Evolutionary conservation across 2,113 vertebrate genomes (phyloP).

Genomic region (Petroica traversi): DNA sequence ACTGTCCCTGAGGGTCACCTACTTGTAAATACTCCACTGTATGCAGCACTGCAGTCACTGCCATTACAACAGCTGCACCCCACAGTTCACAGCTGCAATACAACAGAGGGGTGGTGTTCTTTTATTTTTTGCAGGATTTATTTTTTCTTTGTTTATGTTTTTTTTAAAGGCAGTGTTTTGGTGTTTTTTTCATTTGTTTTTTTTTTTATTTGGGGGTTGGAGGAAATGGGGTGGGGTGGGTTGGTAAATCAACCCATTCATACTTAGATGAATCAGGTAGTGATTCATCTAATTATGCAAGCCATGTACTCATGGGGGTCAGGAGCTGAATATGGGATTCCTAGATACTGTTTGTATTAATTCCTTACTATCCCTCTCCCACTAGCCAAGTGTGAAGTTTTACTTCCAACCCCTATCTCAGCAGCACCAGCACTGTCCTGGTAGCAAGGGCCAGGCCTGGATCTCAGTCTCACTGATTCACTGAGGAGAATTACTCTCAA

Average conservation of each 20-base stretch:
- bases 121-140: too few species aligned
- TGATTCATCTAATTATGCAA: background rate
- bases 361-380: background rate
- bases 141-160: background rate
- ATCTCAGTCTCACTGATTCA: background rate
- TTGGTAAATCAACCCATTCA: background rate
- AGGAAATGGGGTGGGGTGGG: accelerated
- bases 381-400: background rate
- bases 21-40: background rate
- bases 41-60: background rate
- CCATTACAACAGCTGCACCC: background rate
- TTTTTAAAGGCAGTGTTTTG: background rate
- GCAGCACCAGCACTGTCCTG: background rate
- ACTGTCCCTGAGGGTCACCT: background rate
- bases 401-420: background rate
- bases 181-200: accelerated
- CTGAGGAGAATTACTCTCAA: background rate
- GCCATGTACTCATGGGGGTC: accelerated
- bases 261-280: background rate
- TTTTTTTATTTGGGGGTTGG: background rate
- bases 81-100: background rate
- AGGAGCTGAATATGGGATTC: background rate
- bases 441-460: background rate
- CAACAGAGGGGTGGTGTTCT: background rate
- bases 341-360: background rate